Conservation (phyloP, 2,797 vertebrate genomes). For the Liparis tanakae region DNA sequence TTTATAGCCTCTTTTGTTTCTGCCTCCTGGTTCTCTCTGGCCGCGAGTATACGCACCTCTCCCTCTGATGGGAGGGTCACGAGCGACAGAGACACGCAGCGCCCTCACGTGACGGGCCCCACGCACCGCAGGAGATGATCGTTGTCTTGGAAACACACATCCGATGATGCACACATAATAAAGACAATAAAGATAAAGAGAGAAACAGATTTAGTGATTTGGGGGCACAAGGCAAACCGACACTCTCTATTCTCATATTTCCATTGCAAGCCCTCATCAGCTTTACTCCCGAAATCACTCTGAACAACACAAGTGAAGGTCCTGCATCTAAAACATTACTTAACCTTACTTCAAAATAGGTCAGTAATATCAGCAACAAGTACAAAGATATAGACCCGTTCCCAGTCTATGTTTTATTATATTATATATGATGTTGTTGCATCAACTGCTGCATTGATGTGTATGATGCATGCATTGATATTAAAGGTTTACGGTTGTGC, state of each 20-base stretch:
- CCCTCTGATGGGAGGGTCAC: not conserved
- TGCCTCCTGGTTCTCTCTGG: conserved; percentile 4
- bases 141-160: conserved; percentile 39
- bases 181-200: no score
- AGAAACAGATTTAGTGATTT: not conserved
- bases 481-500: no score
- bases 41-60: conserved; percentile 1
- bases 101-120: conserved; percentile 29
- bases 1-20: not conserved
- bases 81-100: conserved; percentile 27
- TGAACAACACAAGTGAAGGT: no score
- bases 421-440: not conserved
- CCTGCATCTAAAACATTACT: no score
- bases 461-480: not conserved
- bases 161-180: not conserved
- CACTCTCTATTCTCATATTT: not conserved
- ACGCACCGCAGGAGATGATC: not conserved
- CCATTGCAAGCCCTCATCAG: not conserved
- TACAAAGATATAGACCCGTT: not conserved
- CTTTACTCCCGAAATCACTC: no score
- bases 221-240: no score
- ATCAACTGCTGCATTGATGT: not conserved
- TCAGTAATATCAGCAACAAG: no score
- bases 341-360: no score
- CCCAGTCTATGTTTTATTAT: not conserved